Percentiles rank a stretch among this genome's conserved stretches.
Conservation (phyloP, 2,113 vertebrate genomes). For the Boulengeromyrus knoepffleri region DNA sequence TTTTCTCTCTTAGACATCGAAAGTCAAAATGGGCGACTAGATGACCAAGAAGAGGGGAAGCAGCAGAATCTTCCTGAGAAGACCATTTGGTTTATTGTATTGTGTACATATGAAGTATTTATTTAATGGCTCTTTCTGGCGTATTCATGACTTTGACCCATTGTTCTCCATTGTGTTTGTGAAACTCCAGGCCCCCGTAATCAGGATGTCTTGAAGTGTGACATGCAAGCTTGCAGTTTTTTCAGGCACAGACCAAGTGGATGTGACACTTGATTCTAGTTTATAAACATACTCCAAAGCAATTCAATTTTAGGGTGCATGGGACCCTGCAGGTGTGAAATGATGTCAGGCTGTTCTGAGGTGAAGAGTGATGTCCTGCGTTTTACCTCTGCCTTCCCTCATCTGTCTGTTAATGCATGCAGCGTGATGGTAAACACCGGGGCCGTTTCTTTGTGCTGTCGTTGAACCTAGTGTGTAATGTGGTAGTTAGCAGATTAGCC, state of each 20-base stretch:
- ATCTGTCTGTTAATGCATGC: background rate
- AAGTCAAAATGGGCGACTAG: slow-evolving; percentile 98
- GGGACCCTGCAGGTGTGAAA: background rate
- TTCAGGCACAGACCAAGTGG: background rate
- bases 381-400: background rate
- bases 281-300: background rate
- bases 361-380: background rate
- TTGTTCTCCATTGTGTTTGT: slow-evolving; percentile 41
- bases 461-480: background rate
- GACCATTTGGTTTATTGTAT: slow-evolving; percentile 35
- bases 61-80: slow-evolving; percentile 40
- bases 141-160: slow-evolving; percentile 52
- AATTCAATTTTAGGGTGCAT: background rate
- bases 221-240: background rate
- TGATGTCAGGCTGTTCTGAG: background rate
- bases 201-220: background rate
- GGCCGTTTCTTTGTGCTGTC: background rate
- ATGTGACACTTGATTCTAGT: background rate
- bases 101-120: slow-evolving; percentile 73
- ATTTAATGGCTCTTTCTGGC: slow-evolving; percentile 65
- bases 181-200: slow-evolving; percentile 32
- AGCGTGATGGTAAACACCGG: background rate
- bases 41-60: slow-evolving; percentile 33
- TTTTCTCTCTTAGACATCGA: slow-evolving; percentile 77
- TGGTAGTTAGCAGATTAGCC: slow-evolving; percentile 12